These are phyloP conservation scores for Sebastes taczanowskii DNA, from an alignment of 2,797 vertebrate species.

Conservation along the genomic window DNA sequence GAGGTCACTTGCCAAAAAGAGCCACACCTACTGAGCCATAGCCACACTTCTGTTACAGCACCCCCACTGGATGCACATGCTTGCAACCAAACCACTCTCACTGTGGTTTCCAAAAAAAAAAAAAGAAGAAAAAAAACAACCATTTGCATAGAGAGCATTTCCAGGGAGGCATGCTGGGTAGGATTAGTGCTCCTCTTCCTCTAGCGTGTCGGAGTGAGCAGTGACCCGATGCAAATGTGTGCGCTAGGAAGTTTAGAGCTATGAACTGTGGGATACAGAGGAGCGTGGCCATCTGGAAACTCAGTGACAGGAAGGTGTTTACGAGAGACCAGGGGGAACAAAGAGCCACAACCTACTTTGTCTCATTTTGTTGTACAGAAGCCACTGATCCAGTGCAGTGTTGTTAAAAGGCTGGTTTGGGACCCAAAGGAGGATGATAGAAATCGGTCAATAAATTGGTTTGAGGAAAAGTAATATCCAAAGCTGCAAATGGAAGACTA, in stretches of 20 bases:
- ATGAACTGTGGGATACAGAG: constrained; percentile 66
- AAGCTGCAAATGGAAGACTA: constrained; percentile 1
- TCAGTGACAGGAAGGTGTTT: constrained; percentile 69
- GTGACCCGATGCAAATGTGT: constrained; percentile 80
- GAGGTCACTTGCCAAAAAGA: constrained; percentile 32
- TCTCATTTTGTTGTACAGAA: constrained; percentile 63
- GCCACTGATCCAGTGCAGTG: constrained; percentile 37
- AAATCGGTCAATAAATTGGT: constrained; percentile 28
- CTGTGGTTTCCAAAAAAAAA: not conserved
- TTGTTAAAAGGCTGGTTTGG: constrained; percentile 37
- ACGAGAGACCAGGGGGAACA: constrained; percentile 62
- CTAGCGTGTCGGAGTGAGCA: constrained; percentile 71
- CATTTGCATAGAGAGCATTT: constrained; percentile 72
- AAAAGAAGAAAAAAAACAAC: constrained; percentile 10
- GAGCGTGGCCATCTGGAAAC: constrained; percentile 81
- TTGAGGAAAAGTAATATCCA: constrained; percentile 6
- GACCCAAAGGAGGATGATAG: constrained; percentile 10
- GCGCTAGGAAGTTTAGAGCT: constrained; percentile 69
- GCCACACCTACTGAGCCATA: constrained; percentile 5
- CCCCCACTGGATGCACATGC: constrained; percentile 1
- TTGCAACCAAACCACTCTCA: constrained; percentile 27
- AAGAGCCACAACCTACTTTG: constrained; percentile 53
- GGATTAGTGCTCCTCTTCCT: constrained; percentile 68
- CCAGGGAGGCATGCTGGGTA: constrained; percentile 65
- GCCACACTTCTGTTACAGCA: constrained; percentile 11